Evolutionary conservation across 2,888 invertebrate genomes (phyloP), one percentile per base, ranked within the genome.

Genomic region (Imbricaverruca yamaguchii): DNA sequence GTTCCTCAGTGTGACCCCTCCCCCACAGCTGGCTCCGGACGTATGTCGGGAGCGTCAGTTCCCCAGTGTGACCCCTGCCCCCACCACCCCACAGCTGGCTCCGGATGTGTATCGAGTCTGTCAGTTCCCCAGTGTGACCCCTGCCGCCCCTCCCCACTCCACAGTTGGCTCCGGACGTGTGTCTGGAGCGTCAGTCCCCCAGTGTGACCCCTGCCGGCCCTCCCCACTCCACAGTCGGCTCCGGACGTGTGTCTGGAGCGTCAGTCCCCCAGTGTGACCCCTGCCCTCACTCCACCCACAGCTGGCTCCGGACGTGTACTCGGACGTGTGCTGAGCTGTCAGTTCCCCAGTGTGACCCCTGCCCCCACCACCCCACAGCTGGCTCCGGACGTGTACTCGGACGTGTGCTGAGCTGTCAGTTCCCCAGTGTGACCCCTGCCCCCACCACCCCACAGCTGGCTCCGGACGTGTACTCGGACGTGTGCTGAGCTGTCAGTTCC

Each of bases 31-130:
- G 18, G 11, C 69, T 55, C 55, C 85, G 9, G 83, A 84, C 10
- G 84, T 93, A 85, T 92, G 92, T 12, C 91, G 90, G 85, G 92
- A 92, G 84, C 89, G 92, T 3, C 91, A 92, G 83, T 87, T 93
- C 79, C 92, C 23, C 10, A 6, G 21, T 78, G 53, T 56, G 56
- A 55, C 78, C 21, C 25, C 12, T 1, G 6, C n/a, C 25, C 21
- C 21, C 78, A 25, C 21, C 23, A 11, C 79, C 7, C 56, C 15
- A 39, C 21, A 80, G 53, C 67, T 55, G 18, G 11, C 69, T 55
- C 55, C 55, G 56, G 80, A 83, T 81, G 89, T 94, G 12, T 93
- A 92, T n/a, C n/a, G n/a, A n/a, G n/a, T n/a, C 39, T 39, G 1
- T 4, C 39, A 4, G 39, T 15, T 59, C 4, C 59, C 23, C 10